A percentile compares a stretch with the other conserved stretches of the same genome.
phyloP scores from a whole-genome alignment of 2,888 invertebrate species.

The Drosophila quasianomalipes region DNA sequence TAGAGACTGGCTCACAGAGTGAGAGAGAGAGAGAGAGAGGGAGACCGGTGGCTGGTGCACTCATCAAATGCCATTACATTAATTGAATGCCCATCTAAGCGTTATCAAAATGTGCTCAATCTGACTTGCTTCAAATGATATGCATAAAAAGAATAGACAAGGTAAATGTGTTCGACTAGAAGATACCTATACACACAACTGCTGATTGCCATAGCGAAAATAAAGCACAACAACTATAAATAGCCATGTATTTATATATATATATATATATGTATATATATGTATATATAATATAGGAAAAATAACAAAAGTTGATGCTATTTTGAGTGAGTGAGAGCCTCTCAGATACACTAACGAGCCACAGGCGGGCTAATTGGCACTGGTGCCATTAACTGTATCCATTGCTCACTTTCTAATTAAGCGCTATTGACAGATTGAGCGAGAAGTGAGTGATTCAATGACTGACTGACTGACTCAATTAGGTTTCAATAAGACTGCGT shows the following conservation, averaged over 20 bases:
- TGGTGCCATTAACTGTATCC: slow-evolving; percentile 13
- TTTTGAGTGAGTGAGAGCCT: too few relatives aligned
- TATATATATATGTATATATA: not conserved
- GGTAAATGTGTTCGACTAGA: not conserved
- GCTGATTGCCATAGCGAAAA: not conserved
- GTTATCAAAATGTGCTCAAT: slow-evolving; percentile 8
- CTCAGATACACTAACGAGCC: not conserved
- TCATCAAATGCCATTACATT: slow-evolving; percentile 21
- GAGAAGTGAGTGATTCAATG: slow-evolving; percentile 22
- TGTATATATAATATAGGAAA: not conserved
- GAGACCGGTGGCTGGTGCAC: not conserved
- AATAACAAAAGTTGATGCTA: not conserved
- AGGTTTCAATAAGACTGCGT: slow-evolving; percentile 59
- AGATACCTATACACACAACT: not conserved
- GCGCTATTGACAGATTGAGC: slow-evolving; percentile 21
- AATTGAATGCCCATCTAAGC: slow-evolving; percentile 20
- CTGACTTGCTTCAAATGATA: not conserved
- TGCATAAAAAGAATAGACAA: too few relatives aligned
- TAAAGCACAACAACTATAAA: not conserved
- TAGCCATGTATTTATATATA: not conserved
- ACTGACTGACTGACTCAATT: slow-evolving; percentile 62
- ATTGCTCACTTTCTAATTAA: slow-evolving; percentile 21
- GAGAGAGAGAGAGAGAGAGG: too few relatives aligned
- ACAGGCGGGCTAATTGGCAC: slow-evolving; percentile 1
- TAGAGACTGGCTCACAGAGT: not conserved